Percentiles rank a stretch among this genome's conserved stretches.
Conservation (phyloP, 1,140 invertebrate genomes). For the Microplitis mediator region DNA sequence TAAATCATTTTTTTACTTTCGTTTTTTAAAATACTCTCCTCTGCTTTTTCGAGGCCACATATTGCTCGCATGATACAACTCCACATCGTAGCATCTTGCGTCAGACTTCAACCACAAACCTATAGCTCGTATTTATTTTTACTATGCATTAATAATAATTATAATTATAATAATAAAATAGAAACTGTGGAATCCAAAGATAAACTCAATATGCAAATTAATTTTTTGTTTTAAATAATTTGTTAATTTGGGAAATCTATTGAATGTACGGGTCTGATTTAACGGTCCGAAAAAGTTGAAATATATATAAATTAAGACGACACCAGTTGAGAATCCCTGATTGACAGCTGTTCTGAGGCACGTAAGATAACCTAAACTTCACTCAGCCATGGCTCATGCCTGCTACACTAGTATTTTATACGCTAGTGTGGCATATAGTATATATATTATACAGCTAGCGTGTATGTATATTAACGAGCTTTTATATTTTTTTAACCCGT, state of each 20-base stretch:
- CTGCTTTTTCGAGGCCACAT: conserved; percentile 10
- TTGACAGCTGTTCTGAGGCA: conserved; percentile 51
- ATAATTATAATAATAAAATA: no score
- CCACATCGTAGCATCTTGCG: no score
- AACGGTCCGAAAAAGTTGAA: neutral
- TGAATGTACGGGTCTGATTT: neutral
- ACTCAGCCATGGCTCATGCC: conserved; percentile 12
- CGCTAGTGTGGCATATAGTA: no score
- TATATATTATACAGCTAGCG: conserved; percentile 17
- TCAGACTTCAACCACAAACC: no score
- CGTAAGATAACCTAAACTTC: conserved; percentile 51
- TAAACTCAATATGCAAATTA: no score
- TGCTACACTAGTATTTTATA: no score
- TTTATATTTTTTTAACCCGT: conserved; percentile 32
- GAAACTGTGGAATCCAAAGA: no score
- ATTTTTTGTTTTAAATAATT: no score
- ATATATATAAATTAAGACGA: neutral
- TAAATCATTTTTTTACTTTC: neutral
- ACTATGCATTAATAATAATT: no score
- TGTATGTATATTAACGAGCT: conserved; percentile 35
- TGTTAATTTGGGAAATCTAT: neutral
- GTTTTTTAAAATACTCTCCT: conserved; percentile 15
- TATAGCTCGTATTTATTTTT: no score
- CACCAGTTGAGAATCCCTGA: conserved; percentile 49
- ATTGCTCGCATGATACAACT: no score